A percentile compares a stretch with the other conserved stretches of the same genome.
Conservation (phyloP, 1,140 invertebrate genomes). For the Tribolium castaneum region DNA sequence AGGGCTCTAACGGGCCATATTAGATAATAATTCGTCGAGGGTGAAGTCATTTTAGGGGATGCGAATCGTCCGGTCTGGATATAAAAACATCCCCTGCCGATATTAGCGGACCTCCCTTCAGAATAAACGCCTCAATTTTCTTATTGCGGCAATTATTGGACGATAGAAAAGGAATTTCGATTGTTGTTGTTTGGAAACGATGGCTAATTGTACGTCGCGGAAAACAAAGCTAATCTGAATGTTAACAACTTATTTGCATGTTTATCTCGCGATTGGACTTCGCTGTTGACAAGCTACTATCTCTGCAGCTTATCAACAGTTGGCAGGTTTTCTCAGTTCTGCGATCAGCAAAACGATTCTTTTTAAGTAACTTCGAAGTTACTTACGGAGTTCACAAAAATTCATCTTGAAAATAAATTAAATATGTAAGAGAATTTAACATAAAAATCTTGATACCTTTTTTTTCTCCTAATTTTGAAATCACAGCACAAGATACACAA, state of each 20-base stretch:
- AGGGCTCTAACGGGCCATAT: conserved; percentile 41
- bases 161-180: conserved; percentile 13
- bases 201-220: conserved; percentile 15
- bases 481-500: no score
- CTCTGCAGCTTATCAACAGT: neutral
- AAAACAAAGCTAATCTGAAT: conserved; percentile 11
- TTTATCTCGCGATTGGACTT: conserved; percentile 27
- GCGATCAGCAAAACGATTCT: neutral
- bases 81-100: conserved; percentile 44
- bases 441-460: no score
- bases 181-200: conserved; percentile 5
- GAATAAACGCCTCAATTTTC: conserved; percentile 42
- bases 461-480: no score
- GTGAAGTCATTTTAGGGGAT: conserved; percentile 48
- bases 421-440: no score
- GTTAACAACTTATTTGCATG: conserved; percentile 25
- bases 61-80: conserved; percentile 31
- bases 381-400: no score
- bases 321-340: neutral
- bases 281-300: conserved; percentile 23
- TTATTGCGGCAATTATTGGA: conserved; percentile 31
- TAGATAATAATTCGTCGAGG: conserved; percentile 46
- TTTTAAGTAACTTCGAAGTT: no score
- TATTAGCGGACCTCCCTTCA: conserved; percentile 33
- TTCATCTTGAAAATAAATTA: no score